Percentiles rank a stretch among this genome's conserved stretches.
phyloP scores from a whole-genome alignment of 2,797 vertebrate genomes.

The Danionella dracula region DNA sequence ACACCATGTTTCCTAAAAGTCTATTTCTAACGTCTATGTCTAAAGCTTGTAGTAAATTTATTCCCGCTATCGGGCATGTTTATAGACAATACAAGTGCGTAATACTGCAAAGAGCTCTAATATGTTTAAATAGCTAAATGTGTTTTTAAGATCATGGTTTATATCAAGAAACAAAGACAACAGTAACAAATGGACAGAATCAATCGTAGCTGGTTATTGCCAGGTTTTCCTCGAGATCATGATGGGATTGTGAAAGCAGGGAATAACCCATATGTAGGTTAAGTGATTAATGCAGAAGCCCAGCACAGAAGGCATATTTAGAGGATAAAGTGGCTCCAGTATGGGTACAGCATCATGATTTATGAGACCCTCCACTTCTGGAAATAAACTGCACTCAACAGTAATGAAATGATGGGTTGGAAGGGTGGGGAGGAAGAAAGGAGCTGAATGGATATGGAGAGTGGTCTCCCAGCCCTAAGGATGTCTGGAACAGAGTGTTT shows the following conservation, averaged over 20 bases:
- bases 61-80: too few species aligned
- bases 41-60: too few species aligned
- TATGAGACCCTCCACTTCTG: slow-evolving; percentile 47
- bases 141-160: background rate
- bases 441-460: slow-evolving; percentile 10
- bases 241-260: slow-evolving; percentile 49
- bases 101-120: too few species aligned
- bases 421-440: background rate
- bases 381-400: slow-evolving; percentile 50
- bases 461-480: background rate
- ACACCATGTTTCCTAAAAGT: too few species aligned
- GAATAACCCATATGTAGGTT: slow-evolving; percentile 46
- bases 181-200: too few species aligned
- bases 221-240: slow-evolving; percentile 37
- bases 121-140: background rate
- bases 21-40: too few species aligned
- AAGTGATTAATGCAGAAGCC: slow-evolving; percentile 67
- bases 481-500: background rate
- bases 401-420: slow-evolving; percentile 30
- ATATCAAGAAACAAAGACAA: too few species aligned
- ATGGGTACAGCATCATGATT: slow-evolving; percentile 49
- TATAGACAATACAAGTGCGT: too few species aligned
- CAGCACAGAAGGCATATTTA: slow-evolving; percentile 55
- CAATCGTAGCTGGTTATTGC: too few species aligned
- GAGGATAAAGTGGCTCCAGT: slow-evolving; percentile 50